Percentiles rank a stretch among this genome's conserved stretches.
These are phyloP conservation scores for Perdita meconis DNA, from an alignment of 2,888 invertebrate species.

Conservation along the genomic window DNA sequence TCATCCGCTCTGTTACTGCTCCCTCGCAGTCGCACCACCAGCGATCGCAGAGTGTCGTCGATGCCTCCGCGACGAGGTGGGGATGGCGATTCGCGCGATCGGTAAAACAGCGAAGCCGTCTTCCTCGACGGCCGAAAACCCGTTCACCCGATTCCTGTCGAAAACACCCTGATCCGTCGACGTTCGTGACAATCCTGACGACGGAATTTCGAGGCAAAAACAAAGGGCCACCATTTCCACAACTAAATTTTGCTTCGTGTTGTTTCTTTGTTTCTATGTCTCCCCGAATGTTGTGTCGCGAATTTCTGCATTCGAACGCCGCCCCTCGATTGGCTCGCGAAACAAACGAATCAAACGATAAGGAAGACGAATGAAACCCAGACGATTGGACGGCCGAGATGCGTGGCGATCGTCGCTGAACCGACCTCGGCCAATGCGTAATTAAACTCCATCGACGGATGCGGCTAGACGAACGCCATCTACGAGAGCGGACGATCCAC, in stretches of 20 bases:
- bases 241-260: slow-evolving; percentile 11
- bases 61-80: slow-evolving; percentile 45
- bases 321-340: slow-evolving; percentile 22
- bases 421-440: slow-evolving; percentile 18
- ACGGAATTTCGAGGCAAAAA: background rate
- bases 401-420: background rate
- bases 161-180: background rate
- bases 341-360: slow-evolving; percentile 19
- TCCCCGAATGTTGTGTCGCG: slow-evolving; percentile 19
- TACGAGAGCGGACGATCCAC: slow-evolving; percentile 7
- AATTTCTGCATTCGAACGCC: slow-evolving; percentile 39
- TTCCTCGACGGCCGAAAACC: background rate
- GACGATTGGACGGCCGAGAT: slow-evolving; percentile 13
- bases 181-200: background rate
- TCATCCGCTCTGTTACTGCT: slow-evolving; percentile 53
- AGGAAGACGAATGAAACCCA: background rate
- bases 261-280: slow-evolving; percentile 1
- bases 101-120: slow-evolving; percentile 53
- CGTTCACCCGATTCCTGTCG: background rate
- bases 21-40: slow-evolving; percentile 47
- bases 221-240: slow-evolving; percentile 8
- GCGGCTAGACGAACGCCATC: slow-evolving; percentile 28
- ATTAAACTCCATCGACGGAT: background rate
- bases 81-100: slow-evolving; percentile 33
- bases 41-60: slow-evolving; percentile 44